phyloP scores from a whole-genome alignment of 1,140 invertebrate species.

The Delia radicum region DNA sequence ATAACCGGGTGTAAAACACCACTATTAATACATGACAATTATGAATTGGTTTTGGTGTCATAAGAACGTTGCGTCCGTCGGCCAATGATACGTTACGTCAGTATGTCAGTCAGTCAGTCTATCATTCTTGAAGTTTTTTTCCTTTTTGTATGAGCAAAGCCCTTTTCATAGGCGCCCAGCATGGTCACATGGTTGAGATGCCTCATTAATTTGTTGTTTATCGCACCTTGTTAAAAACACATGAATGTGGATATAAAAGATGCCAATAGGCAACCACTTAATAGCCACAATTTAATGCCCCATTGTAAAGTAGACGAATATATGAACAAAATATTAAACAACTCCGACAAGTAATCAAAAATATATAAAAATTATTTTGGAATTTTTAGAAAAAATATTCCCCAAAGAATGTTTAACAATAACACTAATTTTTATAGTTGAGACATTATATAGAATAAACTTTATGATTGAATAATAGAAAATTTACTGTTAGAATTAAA shows the following conservation, averaged over 20 bases:
- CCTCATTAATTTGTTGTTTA: conserved; percentile 33
- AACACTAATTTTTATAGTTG: too few species aligned
- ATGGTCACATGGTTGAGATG: background rate
- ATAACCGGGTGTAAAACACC: conserved; percentile 31
- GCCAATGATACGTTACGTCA: background rate
- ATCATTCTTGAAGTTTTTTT: background rate
- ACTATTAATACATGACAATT: conserved; percentile 32
- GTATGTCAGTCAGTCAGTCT: too few species aligned
- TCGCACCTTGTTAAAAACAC: conserved; percentile 32
- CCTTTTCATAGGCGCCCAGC: conserved; percentile 21
- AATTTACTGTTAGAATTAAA: too few species aligned
- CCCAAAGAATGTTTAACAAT: too few species aligned
- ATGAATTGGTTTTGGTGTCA: conserved; percentile 28
- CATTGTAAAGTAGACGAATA: too few species aligned
- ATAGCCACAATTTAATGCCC: conserved; percentile 13
- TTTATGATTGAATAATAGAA: too few species aligned
- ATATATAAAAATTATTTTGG: too few species aligned
- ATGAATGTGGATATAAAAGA: conserved; percentile 31
- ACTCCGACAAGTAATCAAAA: too few species aligned
- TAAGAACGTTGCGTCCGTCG: background rate
- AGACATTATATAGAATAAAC: too few species aligned
- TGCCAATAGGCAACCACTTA: conserved; percentile 13
- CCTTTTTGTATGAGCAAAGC: background rate
- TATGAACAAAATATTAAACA: too few species aligned
- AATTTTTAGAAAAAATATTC: too few species aligned